Evolutionary conservation across 2,797 vertebrate genomes (phyloP).

Genomic region (Scarus forsteni): DNA sequence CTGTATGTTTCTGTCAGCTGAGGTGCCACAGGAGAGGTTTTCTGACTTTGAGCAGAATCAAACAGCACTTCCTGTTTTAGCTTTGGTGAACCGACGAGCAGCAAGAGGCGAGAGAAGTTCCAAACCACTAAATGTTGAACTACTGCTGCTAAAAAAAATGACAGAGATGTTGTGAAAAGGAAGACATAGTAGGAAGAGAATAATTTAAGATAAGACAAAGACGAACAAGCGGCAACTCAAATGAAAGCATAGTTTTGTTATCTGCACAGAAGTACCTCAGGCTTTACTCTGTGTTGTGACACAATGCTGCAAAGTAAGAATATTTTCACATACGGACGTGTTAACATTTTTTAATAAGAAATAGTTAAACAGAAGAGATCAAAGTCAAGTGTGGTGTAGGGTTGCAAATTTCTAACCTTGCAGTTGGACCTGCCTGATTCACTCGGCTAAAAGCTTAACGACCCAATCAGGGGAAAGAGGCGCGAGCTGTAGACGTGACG

Average conservation of each 20-base stretch:
- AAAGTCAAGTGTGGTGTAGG: no score
- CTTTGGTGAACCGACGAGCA: neutral
- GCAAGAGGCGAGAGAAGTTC: neutral
- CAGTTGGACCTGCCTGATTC: no score
- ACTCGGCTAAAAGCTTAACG: no score
- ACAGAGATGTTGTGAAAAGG: neutral
- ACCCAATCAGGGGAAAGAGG: no score
- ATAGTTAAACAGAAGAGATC: no score
- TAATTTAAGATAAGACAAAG: neutral
- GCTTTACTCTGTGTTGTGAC: neutral
- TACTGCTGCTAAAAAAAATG: neutral
- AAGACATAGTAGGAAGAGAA: neutral
- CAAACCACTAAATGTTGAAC: neutral
- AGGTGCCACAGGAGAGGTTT: no score
- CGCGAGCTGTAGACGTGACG: no score
- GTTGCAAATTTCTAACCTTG: no score
- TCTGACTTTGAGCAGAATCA: neutral
- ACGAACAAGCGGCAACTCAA: neutral
- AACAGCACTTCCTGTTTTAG: neutral
- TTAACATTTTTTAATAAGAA: no score
- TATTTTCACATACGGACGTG: no score
- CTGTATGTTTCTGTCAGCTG: no score
- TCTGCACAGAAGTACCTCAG: neutral
- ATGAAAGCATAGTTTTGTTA: neutral
- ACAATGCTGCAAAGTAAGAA: no score